Evolutionary conservation across 2,113 vertebrate genomes (phyloP).

Genomic region (Ariopsis seemanni): DNA sequence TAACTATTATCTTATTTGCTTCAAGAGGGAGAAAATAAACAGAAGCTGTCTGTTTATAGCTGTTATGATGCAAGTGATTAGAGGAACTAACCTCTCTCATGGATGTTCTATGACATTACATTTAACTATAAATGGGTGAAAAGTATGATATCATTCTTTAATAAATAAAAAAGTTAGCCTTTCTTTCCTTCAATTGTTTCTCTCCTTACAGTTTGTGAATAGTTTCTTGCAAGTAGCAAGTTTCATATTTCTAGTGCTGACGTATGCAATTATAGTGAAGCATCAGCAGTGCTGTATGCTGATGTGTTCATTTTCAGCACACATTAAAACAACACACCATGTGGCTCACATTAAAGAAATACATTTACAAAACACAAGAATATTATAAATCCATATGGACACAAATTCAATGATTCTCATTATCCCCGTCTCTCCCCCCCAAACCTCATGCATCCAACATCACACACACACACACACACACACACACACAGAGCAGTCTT

Average conservation of each 20-base stretch:
- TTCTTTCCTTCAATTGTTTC: neutral
- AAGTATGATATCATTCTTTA: neutral
- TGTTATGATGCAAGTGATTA: neutral
- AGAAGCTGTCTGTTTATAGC: neutral
- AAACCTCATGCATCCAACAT: neutral
- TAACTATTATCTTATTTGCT: neutral
- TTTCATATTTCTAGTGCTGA: neutral
- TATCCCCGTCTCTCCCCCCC: neutral
- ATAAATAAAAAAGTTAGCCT: neutral
- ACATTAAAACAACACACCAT: slow-evolving; percentile 4
- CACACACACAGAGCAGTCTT: neutral
- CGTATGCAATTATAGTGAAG: neutral
- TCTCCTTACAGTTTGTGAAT: neutral
- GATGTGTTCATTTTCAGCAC: neutral
- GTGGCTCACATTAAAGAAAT: neutral
- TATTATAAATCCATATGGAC: neutral
- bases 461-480: neutral
- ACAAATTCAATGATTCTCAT: neutral
- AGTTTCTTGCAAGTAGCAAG: neutral
- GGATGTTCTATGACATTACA: neutral
- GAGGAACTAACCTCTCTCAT: neutral
- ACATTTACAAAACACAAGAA: neutral
- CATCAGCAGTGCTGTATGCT: neutral
- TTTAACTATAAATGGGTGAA: neutral
- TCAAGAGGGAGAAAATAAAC: neutral